Evolutionary conservation across 2,113 vertebrate genomes (phyloP), one percentile per base, ranked within the genome.

Genomic region (Megatriorchis doriae): DNA sequence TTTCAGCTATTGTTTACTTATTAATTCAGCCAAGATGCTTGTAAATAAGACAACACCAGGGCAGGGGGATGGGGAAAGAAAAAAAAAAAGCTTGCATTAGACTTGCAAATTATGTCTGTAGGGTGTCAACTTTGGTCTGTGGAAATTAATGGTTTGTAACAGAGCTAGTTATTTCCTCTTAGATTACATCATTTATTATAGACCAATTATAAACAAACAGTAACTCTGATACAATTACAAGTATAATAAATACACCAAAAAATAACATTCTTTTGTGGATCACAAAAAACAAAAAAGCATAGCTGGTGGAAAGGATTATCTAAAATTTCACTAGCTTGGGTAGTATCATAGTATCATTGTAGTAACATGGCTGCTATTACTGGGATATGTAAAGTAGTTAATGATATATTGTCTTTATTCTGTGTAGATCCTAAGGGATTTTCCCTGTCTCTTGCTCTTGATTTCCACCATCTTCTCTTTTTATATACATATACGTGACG

Each of bases 1-100:
- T 90, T 98, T 94, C 91, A 93, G 83, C 43, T 94, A 91, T 82
- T 97, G 55, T 96, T 98, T 98, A 95, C 94, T 96, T 97, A 97
- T 95, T 97, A 95, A 93, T 97, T 97, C 86, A 96, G 67, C 90
- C 34, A 87, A 97, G 89, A 93, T 12, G 14, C 72, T 81, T 92
- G 59, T 94, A 97, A 97, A 97, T 96, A 96, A 96, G 87, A 91
- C 79, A 96, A 59, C 92, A 94, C 47, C 23, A 95, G 75, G 70
- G 65, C 88, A 95, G 40, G 31, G 45, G 53, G 10, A 65, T 72
- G 53, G 14, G 45, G 29, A 9, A 45, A 66, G 70, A 56, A 11
- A 67, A 78, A 88, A 52, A 40, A 32, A 80, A 79, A 72, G 7
- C 61, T 95, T 90, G 10, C 34, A 92, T 97, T 96, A 97, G 62